Base-by-base conservation (phyloP, 1,140 invertebrate species). In the Magallana ariakensis region DNA sequence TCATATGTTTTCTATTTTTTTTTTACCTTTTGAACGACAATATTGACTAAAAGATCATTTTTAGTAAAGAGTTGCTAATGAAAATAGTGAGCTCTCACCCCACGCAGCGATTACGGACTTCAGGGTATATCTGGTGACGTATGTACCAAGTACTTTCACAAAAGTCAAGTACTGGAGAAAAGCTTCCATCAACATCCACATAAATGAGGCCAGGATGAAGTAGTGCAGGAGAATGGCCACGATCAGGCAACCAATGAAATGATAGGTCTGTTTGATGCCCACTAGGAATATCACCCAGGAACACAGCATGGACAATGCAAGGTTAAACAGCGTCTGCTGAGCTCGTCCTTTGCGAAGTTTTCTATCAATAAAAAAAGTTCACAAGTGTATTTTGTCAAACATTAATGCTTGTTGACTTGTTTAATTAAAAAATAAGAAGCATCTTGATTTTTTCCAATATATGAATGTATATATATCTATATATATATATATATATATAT, bases 141-240 rank as follows among this genome's bases (percentile, higher is more conserved):
- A 93, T 11, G 94, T 95, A 6, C 94, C 94, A 26, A 95, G 91
- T 10, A 95, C 94, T 88, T 95, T 95, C 46, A 95, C 95, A 88
- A 95, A 95, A 16, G 93, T 94, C 4, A 95, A 90, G 85, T 95
- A 95, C 89, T 95, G 95, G 33, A 95, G 87, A 22, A 95, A 92
- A 0, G 94, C 95, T 90, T 95, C 95, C 33, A 95, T 94, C 57
- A 95, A 90, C 95, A 95, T 95, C 95, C 95, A 95, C 70, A 93
- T 91, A 86, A 95, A 95, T 0, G 95, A 94, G 0, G 93, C 94
- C 15, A 95, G 88, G 33, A 95, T 92, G 70, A 95, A 94, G 89
- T 95, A 95, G 84, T 95, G 95, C 2, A 95, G 90, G 13, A 94
- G 85, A 5, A 94, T 92, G 10, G 95, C 94, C 22, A 95, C 92